Conservation (phyloP, 2,888 invertebrate species). For the Philhelius pedissequus region DNA sequence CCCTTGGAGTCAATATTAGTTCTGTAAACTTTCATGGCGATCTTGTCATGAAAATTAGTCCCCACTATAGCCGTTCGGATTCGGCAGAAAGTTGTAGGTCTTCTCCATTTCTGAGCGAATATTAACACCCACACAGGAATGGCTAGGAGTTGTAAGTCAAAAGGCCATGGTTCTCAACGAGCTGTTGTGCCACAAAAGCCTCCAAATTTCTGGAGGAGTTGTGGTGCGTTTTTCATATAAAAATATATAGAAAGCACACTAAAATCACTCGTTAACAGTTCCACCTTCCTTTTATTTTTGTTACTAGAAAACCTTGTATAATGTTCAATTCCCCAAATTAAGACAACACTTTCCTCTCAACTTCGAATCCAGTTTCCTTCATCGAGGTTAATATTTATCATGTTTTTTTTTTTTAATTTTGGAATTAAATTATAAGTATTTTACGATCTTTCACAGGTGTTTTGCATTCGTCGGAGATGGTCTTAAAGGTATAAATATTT, state of each 20-base stretch:
- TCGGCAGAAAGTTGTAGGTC: too few relatives aligned
- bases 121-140: too few relatives aligned
- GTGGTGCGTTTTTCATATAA: background rate
- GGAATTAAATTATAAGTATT: constrained; percentile 31
- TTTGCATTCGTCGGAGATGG: constrained; percentile 19
- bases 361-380: constrained; percentile 18
- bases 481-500: constrained; percentile 21
- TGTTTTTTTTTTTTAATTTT: constrained; percentile 16
- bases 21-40: too few relatives aligned
- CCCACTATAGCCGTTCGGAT: too few relatives aligned
- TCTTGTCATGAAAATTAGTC: too few relatives aligned
- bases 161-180: too few relatives aligned
- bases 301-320: constrained; percentile 14
- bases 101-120: too few relatives aligned
- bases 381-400: constrained; percentile 18
- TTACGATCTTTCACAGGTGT: constrained; percentile 24
- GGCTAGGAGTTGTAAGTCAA: too few relatives aligned
- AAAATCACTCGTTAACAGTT: background rate
- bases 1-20: too few relatives aligned
- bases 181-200: too few relatives aligned
- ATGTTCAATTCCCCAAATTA: background rate
- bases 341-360: constrained; percentile 1
- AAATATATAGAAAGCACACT: background rate
- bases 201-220: background rate
- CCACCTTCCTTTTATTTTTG: background rate